Conservation (phyloP, 2,113 vertebrate species). For the Meles meles region DNA sequence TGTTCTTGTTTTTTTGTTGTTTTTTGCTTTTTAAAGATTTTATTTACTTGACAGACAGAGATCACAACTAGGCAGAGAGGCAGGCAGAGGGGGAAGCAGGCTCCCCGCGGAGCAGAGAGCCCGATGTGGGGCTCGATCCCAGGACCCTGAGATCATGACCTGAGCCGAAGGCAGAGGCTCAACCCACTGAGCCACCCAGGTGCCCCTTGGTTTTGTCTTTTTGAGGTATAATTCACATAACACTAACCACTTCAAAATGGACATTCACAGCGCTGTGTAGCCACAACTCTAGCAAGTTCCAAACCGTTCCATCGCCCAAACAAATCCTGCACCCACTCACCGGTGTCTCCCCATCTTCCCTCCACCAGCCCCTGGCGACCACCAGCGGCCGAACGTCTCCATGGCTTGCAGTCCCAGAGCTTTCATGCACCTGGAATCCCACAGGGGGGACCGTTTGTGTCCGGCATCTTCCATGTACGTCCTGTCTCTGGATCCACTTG, state of each 20-base stretch:
- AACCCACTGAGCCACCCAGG: no score
- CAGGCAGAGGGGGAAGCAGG: no score
- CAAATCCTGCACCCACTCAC: fast-evolving
- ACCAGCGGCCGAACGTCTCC: neutral
- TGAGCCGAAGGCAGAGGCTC: no score
- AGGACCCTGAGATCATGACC: no score
- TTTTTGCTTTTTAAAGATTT: no score
- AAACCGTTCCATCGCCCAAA: neutral
- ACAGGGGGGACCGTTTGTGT: fast-evolving
- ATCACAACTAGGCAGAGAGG: no score
- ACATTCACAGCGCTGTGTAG: neutral
- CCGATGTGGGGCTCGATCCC: no score
- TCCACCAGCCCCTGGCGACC: neutral
- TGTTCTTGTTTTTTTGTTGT: neutral
- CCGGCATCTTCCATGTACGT: neutral
- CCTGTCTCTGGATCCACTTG: no score
- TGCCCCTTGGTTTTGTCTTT: neutral
- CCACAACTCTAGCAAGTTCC: neutral
- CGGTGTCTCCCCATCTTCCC: neutral
- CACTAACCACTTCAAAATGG: neutral
- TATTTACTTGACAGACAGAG: no score
- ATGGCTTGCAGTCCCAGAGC: no score
- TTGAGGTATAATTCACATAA: neutral
- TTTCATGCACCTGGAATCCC: neutral
- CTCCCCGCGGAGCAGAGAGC: no score